Conservation (phyloP, 2,797 vertebrate species). For the Tragopan temminckii region DNA sequence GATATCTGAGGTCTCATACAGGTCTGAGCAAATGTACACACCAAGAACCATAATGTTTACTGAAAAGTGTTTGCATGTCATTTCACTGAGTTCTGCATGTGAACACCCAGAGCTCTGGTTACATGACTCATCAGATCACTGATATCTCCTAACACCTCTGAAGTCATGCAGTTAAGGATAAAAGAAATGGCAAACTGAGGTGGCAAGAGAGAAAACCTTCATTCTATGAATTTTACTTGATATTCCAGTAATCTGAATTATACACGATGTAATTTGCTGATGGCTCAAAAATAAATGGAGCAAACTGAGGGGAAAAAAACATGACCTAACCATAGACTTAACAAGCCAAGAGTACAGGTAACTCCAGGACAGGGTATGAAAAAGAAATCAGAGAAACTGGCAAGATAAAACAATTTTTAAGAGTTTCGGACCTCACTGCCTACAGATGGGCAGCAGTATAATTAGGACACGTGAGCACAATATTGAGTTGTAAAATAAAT, state of each 20-base stretch:
- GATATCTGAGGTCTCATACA: not conserved
- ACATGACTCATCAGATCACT: not conserved
- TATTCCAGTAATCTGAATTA: not conserved
- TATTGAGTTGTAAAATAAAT: slow-evolving; percentile 21
- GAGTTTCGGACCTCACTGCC: not conserved
- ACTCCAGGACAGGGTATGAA: slow-evolving; percentile 6
- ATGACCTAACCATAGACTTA: not conserved
- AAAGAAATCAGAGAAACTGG: not conserved
- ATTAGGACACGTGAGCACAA: not conserved
- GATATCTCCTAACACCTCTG: not conserved
- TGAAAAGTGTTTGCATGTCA: not conserved
- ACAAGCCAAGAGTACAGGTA: not conserved
- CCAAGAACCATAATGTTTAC: not conserved
- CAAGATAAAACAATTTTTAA: not conserved
- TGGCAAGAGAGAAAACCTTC: not conserved
- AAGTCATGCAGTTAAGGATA: not conserved
- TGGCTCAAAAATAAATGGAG: not conserved
- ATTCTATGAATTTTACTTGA: not conserved
- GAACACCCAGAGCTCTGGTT: not conserved
- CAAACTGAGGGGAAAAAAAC: not conserved
- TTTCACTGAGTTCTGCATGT: not conserved
- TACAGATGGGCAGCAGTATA: not conserved
- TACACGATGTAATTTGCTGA: not conserved
- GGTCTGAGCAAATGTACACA: not conserved
- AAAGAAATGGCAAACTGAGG: not conserved